Conservation (phyloP, 2,797 vertebrate species). For the Streptopelia turtur region DNA sequence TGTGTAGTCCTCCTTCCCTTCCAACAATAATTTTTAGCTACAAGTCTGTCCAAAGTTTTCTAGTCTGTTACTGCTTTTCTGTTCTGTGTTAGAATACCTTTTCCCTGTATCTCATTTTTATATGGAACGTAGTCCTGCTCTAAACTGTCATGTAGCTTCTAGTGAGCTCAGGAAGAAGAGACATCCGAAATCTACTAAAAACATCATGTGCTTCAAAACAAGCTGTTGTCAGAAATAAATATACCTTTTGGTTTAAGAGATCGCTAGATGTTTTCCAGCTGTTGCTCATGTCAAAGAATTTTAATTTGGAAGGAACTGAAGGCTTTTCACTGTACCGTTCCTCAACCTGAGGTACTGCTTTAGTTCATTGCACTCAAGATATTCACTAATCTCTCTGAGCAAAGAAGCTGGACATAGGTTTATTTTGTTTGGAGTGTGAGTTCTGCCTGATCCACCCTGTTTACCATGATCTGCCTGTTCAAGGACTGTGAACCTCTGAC, state of each 20-base stretch:
- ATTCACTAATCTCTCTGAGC: background rate
- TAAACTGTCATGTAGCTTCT: background rate
- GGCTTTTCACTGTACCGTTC: background rate
- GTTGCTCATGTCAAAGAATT: background rate
- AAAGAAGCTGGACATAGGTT: background rate
- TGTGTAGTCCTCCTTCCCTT: background rate
- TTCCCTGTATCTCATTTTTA: background rate
- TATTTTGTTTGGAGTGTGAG: background rate
- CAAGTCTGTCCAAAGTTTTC: background rate
- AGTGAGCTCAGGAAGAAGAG: background rate
- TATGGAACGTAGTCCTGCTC: background rate
- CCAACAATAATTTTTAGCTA: background rate
- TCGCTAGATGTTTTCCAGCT: background rate
- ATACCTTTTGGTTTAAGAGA: background rate
- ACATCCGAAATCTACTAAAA: background rate
- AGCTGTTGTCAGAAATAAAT: conserved; percentile 26
- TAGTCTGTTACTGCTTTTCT: background rate
- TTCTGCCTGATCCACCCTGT: background rate
- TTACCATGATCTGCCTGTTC: background rate
- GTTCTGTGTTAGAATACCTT: background rate
- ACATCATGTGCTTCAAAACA: background rate
- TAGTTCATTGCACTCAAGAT: conserved; percentile 10
- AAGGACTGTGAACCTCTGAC: background rate
- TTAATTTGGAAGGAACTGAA: conserved; percentile 6
- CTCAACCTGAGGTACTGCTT: background rate